Conservation (phyloP, 2,797 vertebrate genomes). For the Poeciliopsis presidionis region DNA sequence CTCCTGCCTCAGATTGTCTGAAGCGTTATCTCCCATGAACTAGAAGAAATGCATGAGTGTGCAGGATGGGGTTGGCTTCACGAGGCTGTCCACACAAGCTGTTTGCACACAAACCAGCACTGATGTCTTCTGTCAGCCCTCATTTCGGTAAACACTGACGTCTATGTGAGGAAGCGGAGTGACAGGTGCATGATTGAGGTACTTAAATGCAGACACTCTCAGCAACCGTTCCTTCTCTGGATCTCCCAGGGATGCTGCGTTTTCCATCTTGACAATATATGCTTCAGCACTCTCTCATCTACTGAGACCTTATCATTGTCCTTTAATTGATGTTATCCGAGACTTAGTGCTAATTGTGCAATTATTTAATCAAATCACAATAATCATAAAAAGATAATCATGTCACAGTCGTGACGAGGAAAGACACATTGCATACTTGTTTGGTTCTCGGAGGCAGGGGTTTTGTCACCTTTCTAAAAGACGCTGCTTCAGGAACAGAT, state of each 20-base stretch:
- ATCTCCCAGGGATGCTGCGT: constrained; percentile 59
- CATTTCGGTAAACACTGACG: constrained; percentile 89
- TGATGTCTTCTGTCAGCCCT: constrained; percentile 83
- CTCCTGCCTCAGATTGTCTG: constrained; percentile 31
- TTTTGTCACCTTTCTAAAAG: constrained; percentile 77
- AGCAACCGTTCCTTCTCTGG: constrained; percentile 78
- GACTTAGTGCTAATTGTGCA: constrained; percentile 50
- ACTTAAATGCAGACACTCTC: constrained; percentile 90
- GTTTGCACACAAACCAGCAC: constrained; percentile 76
- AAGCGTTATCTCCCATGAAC: constrained; percentile 48
- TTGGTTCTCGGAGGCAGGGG: constrained; percentile 49
- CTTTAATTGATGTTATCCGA: constrained; percentile 49
- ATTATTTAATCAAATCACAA: constrained; percentile 41
- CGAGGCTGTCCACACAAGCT: constrained; percentile 62
- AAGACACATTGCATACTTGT: constrained; percentile 38
- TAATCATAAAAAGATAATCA: constrained; percentile 52
- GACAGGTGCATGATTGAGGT: constrained; percentile 90
- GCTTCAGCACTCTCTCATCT: constrained; percentile 60
- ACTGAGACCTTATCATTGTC: constrained; percentile 31
- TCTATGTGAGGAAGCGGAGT: constrained; percentile 87
- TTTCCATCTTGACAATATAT: constrained; percentile 56
- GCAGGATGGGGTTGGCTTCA: constrained; percentile 42
- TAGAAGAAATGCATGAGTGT: constrained; percentile 60
- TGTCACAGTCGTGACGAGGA: constrained; percentile 28
- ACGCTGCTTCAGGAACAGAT: constrained; percentile 83